A percentile compares a stretch with the other conserved stretches of the same genome.
These are phyloP conservation scores for Phalacrocorax aristotelis DNA, from an alignment of 2,113 vertebrate genomes.

Conservation along the genomic window DNA sequence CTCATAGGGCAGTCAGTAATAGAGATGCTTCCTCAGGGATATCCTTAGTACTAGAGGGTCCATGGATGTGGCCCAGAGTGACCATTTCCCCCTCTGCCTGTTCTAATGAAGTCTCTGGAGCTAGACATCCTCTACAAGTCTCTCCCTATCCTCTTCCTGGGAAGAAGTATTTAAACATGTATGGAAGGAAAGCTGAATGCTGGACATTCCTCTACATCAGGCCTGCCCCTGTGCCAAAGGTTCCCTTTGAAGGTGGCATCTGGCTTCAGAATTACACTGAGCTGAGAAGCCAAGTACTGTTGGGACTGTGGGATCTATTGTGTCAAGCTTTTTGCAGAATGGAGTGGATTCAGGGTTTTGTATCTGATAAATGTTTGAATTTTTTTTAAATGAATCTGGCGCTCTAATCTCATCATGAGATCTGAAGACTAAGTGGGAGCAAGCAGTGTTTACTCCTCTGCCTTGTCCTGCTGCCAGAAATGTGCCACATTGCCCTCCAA, in stretches of 20 bases:
- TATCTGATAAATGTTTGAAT: background rate
- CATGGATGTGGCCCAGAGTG: background rate
- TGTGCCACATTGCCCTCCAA: background rate
- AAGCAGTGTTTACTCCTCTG: background rate
- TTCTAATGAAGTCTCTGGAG: background rate
- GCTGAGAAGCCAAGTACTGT: background rate
- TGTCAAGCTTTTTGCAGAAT: background rate
- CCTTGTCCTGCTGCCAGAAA: background rate
- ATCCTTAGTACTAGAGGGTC: background rate
- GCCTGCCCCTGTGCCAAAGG: background rate
- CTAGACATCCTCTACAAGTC: background rate
- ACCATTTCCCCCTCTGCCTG: background rate
- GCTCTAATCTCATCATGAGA: background rate
- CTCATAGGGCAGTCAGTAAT: background rate
- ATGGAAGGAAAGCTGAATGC: background rate
- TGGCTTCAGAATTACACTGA: background rate
- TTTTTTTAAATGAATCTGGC: background rate
- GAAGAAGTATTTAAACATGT: background rate
- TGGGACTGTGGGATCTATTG: background rate
- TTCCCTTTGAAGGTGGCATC: background rate
- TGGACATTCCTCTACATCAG: background rate
- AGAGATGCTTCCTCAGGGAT: background rate
- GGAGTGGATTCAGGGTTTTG: background rate
- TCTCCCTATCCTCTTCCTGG: background rate
- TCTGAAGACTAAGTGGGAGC: background rate